Evolutionary conservation across 2,113 vertebrate species (phyloP), one percentile per base, ranked within the genome.

Genomic region (Pipra filicauda): DNA sequence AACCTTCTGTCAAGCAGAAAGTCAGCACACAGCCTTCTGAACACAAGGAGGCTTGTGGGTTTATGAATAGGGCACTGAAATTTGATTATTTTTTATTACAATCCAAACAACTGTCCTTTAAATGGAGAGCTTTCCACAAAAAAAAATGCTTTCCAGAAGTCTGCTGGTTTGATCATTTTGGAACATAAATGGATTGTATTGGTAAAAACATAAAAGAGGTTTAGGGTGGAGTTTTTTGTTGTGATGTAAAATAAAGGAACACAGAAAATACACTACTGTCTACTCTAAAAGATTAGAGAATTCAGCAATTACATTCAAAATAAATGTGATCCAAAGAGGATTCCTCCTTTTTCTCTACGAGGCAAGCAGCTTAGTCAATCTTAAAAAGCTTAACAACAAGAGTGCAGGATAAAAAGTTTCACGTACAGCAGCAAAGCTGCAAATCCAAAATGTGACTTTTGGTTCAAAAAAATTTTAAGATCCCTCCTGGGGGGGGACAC

Each of bases 1-100:
- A 93, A 62, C 83, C 37, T 72, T 85, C 91, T 76, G 74, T 81
- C 91, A 76, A 58, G 73, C 93, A 93, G 83, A 89, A 91, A 94
- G 57, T 49, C 59, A 77, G 72, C 84, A 80, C 80, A n/a, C 37
- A 77, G 80, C 67, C 57, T 48, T 35, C 66, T 70, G 89, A 95
- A 95, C 80, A 92, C 78, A 95, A 78, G 26, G 31, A 67, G 82
- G 59, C 55, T 72, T 91, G 89, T 94, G 73, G 66, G 72, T 73
- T 79, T 27, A 95, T 91, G 96, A 96, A 96, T 62, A 62, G 58
- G 75, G 57, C 73, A 88, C n/a, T 96, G 65, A 79, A 64, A 89
- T 84, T 33, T 51, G 94, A 96, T 95, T 95, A 64, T 95, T 95
- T 89, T 95, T 89, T n/a, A 88, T 85, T 85, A 96, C 73, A 66